These are phyloP conservation scores for Poecilia wingei DNA, from an alignment of 2,797 vertebrate genomes.

Conservation along the genomic window DNA sequence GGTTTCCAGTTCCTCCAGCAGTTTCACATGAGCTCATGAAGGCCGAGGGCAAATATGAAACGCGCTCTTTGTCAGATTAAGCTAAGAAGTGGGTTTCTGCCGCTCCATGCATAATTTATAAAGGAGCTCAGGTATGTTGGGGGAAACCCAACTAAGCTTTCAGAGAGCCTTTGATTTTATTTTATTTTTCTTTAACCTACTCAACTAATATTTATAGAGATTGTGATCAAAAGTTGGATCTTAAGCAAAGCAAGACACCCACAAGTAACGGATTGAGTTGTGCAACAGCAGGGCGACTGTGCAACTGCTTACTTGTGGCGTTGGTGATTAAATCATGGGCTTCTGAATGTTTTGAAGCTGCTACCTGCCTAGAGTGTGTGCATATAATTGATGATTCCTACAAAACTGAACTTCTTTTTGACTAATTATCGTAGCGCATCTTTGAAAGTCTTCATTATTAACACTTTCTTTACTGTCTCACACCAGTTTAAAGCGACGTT, in stretches of 20 bases:
- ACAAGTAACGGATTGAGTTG: constrained; percentile 67
- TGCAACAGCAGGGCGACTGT: constrained; percentile 38
- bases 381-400: constrained; percentile 13
- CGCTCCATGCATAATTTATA: constrained; percentile 75
- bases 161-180: constrained; percentile 70
- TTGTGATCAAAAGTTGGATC: constrained; percentile 63
- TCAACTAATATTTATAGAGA: constrained; percentile 73
- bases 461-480: background rate
- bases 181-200: constrained; percentile 59
- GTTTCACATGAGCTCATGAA: constrained; percentile 65
- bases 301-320: constrained; percentile 43
- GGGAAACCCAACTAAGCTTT: constrained; percentile 73
- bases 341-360: constrained; percentile 9
- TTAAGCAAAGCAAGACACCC: constrained; percentile 45
- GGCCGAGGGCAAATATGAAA: constrained; percentile 67
- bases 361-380: background rate
- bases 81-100: constrained; percentile 47
- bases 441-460: background rate
- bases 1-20: constrained; percentile 61
- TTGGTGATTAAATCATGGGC: constrained; percentile 37
- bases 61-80: constrained; percentile 61
- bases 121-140: constrained; percentile 62
- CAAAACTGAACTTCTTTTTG: constrained; percentile 1
- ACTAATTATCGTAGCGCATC: background rate
- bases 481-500: background rate